A percentile compares a stretch with the other conserved stretches of the same genome.
These are phyloP conservation scores for Synergus itoensis DNA, from an alignment of 2,888 invertebrate species.

Conservation along the genomic window DNA sequence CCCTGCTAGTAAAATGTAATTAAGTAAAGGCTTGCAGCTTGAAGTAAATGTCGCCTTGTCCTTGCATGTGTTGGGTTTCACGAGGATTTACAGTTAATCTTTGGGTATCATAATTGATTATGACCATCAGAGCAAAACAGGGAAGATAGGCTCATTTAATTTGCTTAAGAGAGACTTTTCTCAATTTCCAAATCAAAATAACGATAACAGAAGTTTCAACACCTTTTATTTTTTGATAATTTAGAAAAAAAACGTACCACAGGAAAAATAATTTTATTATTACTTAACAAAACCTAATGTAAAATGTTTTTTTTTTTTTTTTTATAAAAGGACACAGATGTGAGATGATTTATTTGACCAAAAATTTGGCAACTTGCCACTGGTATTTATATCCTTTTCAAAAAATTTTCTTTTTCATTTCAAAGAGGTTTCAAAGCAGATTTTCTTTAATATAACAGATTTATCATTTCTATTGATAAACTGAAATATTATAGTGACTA, in stretches of 20 bases:
- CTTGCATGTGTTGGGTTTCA: constrained; percentile 33
- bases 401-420: background rate
- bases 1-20: constrained; percentile 24
- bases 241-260: background rate
- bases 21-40: constrained; percentile 19
- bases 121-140: background rate
- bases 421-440: background rate
- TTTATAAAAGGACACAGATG: too few species aligned
- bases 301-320: too few species aligned
- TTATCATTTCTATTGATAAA: background rate
- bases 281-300: too few species aligned
- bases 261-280: background rate
- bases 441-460: too few species aligned
- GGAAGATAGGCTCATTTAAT: background rate
- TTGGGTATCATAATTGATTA: background rate
- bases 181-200: background rate
- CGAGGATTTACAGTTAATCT: constrained; percentile 26
- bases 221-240: background rate
- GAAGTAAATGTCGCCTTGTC: constrained; percentile 31
- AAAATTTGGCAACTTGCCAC: background rate
- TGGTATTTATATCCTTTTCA: background rate
- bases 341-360: too few species aligned
- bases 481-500: background rate
- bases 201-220: background rate
- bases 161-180: background rate